Evolutionary conservation across 2,797 vertebrate genomes (phyloP), one percentile per base, ranked within the genome.

Genomic region (Chaetophractus vellerosus): DNA sequence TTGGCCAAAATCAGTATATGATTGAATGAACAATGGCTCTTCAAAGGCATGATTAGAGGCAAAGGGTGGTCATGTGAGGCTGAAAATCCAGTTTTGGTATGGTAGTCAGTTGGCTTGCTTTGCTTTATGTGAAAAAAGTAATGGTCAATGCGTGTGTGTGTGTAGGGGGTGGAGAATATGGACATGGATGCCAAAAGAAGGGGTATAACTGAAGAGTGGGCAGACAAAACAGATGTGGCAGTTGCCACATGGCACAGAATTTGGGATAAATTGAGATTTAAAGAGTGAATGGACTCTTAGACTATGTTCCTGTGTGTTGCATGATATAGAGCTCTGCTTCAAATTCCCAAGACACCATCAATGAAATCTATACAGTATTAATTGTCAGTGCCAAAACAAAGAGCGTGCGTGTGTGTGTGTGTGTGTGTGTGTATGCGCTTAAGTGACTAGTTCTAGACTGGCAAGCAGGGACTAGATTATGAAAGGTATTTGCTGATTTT

Each of bases 311-410:
- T 26, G 6, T 36, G 2, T 81, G 3, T n/a, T 38, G 18, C 28
- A 23, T 36, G 9, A 45, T 41, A 7, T 36, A 68, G 15, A 84
- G 7, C 9, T 38, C 33, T 76, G 50, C 45, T 80, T 18, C 36
- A 21, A 87, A 80, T 57, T 93, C 36, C 86, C 45, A 78, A 76
- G 28, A 71, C 71, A 93, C 38, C 24, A 28, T 16, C 24, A 84
- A 8, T 71, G 79, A 78, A 84, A 59, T 55, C n/a, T 61, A 6
- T 36, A 55, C 16, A 55, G 52, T 55, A 38, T 76, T 82, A 41
- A 10, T 76, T 59, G 57, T 31, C 31, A 76, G 15, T 45, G 26
- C 4, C 31, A 6, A 55, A 55, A 55, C 18, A 55, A 4, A 55
- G 52, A 18, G 50, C 6, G 14, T 14, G 5, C 2, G 28, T 21